Evolutionary conservation across 2,113 vertebrate species (phyloP).

Genomic region (Podilymbus podiceps): DNA sequence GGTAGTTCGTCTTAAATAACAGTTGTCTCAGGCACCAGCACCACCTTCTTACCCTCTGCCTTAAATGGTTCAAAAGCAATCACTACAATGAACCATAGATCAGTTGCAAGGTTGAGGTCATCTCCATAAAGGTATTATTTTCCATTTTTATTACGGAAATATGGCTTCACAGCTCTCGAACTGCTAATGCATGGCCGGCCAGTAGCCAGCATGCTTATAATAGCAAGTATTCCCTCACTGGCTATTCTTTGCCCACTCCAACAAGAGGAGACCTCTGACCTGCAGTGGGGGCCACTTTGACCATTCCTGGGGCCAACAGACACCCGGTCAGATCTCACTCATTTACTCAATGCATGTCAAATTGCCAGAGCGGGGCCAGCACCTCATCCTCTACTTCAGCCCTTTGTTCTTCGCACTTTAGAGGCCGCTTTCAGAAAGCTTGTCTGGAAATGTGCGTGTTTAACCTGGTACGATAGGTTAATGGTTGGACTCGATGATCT

Average conservation of each 20-base stretch:
- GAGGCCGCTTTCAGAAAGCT: background rate
- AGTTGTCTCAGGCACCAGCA: background rate
- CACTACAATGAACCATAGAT: background rate
- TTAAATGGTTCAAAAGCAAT: background rate
- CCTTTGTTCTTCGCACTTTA: background rate
- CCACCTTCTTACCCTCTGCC: background rate
- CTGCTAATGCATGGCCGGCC: background rate
- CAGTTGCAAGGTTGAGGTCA: slow-evolving; percentile 15
- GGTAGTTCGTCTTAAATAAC: background rate
- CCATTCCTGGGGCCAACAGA: background rate
- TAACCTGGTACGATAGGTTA: background rate
- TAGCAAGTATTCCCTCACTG: slow-evolving; percentile 17
- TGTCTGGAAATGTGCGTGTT: background rate
- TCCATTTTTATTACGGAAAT: slow-evolving; percentile 26
- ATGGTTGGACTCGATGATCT: no score
- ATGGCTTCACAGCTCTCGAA: slow-evolving; percentile 16
- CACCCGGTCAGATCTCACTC: background rate
- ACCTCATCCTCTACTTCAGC: background rate
- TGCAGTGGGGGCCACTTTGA: background rate
- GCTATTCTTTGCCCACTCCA: background rate
- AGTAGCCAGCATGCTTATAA: slow-evolving; percentile 17
- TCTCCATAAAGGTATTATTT: slow-evolving; percentile 41
- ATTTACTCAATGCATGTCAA: background rate
- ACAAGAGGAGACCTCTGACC: background rate
- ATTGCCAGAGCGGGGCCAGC: background rate